Evolutionary conservation across 2,888 invertebrate species (phyloP), one percentile per base, ranked within the genome.

Genomic region (Lasioglossum marginatum): DNA sequence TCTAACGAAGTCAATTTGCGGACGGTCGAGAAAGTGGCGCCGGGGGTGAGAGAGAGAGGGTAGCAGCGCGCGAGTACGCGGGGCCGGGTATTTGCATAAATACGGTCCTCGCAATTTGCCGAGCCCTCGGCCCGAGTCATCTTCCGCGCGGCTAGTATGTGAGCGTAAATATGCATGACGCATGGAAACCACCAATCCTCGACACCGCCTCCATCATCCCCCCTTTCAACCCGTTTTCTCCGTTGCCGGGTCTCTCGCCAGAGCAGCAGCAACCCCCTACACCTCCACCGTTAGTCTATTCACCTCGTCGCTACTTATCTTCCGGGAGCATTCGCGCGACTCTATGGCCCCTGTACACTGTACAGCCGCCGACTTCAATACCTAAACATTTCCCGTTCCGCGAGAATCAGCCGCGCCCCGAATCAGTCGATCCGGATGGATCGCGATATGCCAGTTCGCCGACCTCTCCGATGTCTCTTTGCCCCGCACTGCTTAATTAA

Each of bases 121-220:
- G 72, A 81, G 66, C 87, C 60, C 83, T 77, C 73, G 77, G n/a
- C 34, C 23, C 73, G 40, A 40, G 57, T 74, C 68, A 31, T 79
- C 68, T 77, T 83, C 63, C 40, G 70, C 66, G 48, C 85, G 78
- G 89, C 85, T 88, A 88, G 88, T 87, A 90, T 90, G 91, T 85
- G 91, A 89, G 90, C 83, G 90, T 91, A 92, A 92, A 92, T 92
- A 92, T 91, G 90, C 87, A 92, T 92, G 89, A 92, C 86, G 86
- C 89, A 88, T 88, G 84, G 84, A 83, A 88, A 86, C 85, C 90
- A 86, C 84, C 86, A 85, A 85, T 90, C 87, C 87, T 86, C 83
- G 76, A 83, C 83, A 79, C 82, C 70, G 86, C 63, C 76, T 40
- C 75, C 83, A 71, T 74, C 82, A 37, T 40, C 70, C 40, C 74